phyloP scores from a whole-genome alignment of 2,888 invertebrate genomes.

The Dione vanillae region DNA sequence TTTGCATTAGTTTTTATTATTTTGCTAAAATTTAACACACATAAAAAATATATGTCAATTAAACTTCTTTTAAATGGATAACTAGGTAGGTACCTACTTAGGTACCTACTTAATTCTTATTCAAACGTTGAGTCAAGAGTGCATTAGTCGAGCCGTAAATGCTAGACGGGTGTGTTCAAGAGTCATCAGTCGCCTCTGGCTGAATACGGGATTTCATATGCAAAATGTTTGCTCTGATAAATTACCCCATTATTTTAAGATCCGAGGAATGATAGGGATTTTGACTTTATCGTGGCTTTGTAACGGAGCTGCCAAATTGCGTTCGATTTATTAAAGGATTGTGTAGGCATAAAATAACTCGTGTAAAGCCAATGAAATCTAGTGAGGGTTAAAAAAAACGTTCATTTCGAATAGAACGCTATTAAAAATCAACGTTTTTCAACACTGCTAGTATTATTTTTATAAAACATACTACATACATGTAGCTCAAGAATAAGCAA shows the following conservation, averaged over 20 bases:
- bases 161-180: slow-evolving; percentile 46
- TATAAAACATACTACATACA: neutral
- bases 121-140: slow-evolving; percentile 26
- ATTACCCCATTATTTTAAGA: slow-evolving; percentile 77
- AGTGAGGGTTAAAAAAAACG: slow-evolving; percentile 3
- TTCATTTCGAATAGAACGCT: neutral
- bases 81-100: too few species aligned
- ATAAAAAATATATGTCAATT: neutral
- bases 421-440: too few species aligned
- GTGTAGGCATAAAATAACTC: slow-evolving; percentile 32
- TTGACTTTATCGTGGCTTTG: slow-evolving; percentile 54
- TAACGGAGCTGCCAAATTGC: slow-evolving; percentile 45
- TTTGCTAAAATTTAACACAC: neutral
- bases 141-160: slow-evolving; percentile 36
- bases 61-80: neutral
- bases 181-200: slow-evolving; percentile 66
- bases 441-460: neutral
- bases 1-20: too few species aligned
- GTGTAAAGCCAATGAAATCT: slow-evolving; percentile 5
- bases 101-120: slow-evolving; percentile 1
- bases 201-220: slow-evolving; percentile 72
- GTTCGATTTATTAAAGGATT: slow-evolving; percentile 47
- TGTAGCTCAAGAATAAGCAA: neutral
- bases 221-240: slow-evolving; percentile 74
- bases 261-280: slow-evolving; percentile 74